phyloP scores from a whole-genome alignment of 2,888 invertebrate species.

The Drosophila birchii region DNA sequence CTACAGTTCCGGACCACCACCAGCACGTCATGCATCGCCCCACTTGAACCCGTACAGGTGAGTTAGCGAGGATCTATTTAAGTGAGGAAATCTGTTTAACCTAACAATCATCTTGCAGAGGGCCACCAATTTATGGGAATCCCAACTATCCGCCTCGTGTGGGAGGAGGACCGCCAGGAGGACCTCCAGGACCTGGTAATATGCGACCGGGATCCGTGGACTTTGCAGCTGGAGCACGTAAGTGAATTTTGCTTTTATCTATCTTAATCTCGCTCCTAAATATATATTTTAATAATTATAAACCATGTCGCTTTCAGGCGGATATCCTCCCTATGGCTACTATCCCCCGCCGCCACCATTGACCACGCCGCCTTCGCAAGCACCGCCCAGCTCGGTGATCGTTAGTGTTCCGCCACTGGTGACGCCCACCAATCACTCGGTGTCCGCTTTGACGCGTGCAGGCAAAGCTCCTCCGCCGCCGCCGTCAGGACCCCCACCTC shows the following conservation, averaged over 20 bases:
- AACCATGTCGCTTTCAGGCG: constrained; percentile 48
- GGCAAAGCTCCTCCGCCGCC: constrained; percentile 63
- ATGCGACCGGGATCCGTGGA: constrained; percentile 77
- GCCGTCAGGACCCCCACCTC: constrained; percentile 25
- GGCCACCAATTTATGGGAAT: constrained; percentile 82
- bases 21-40: constrained; percentile 81
- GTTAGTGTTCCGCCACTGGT: constrained; percentile 72
- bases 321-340: constrained; percentile 81
- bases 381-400: constrained; percentile 76
- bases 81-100: neutral
- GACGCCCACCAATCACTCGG: constrained; percentile 81
- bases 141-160: constrained; percentile 82
- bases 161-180: constrained; percentile 41
- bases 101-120: constrained; percentile 43
- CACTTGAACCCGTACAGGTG: constrained; percentile 83
- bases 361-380: constrained; percentile 70
- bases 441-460: constrained; percentile 63
- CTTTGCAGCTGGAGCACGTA: constrained; percentile 79
- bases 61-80: neutral
- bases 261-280: too few relatives aligned
- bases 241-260: constrained; percentile 36
- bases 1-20: constrained; percentile 74
- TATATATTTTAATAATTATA: too few relatives aligned
- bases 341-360: constrained; percentile 82
- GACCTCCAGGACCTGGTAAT: constrained; percentile 66